Evolutionary conservation across 2,888 invertebrate species (phyloP), one percentile per base, ranked within the genome.

Genomic region (Drosophila birchii): DNA sequence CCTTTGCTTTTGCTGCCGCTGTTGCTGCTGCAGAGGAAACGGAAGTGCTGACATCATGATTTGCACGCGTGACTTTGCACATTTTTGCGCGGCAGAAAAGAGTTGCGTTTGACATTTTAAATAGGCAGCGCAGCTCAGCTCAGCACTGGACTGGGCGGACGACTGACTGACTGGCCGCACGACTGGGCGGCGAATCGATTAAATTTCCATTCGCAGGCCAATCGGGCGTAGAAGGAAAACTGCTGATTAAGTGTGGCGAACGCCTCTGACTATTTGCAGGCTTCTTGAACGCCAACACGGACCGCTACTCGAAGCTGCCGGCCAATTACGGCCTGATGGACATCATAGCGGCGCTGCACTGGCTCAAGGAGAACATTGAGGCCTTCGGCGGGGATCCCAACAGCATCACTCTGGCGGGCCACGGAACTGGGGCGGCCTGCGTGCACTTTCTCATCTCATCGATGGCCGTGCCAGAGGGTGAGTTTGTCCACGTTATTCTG

Each of bases 251-350:
- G 70, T 56, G 54, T 67, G 75, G 77, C 70, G 66, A 72, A 71
- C 75, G 56, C 73, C 67, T 56, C 71, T 44, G 49, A 63, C 69
- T 63, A 45, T 81, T 93, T 93, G 14, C 94, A 97, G 97, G 97
- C 88, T 97, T 97, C 93, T 94, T 97, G 69, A 97, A 97, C 92
- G 97, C 97, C 70, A 96, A 97, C 90, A 96, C 96, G 29, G 97
- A 97, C 92, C 96, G 96, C 78, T 96, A 95, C 93, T 95, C 96
- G 51, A 95, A 96, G 75, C 96, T 97, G 38, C 97, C 97, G 44
- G 96, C 97, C 54, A 99, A 99, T 94, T 98, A 98, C 93, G 99
- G 99, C n/a, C 95, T 99, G 67, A 97, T 98, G 96, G 99, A 99
- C 93, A 97, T 98, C 93, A 97, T 98, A 85, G 98, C 98, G 1